These are phyloP conservation scores for Centropristis striata DNA, from an alignment of 2,113 vertebrate genomes.

Conservation along the genomic window DNA sequence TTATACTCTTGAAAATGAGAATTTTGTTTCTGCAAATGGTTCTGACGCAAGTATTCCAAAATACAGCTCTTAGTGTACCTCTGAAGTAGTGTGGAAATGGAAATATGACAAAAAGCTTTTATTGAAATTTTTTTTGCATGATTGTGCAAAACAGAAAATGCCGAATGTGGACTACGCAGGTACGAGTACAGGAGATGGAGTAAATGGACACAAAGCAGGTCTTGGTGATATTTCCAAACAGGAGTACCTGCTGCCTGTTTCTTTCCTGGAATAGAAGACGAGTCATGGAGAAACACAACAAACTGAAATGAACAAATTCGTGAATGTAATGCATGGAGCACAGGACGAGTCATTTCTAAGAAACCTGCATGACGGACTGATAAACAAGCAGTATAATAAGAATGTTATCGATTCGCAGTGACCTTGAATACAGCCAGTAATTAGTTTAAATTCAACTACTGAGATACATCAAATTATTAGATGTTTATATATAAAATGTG, in stretches of 20 bases:
- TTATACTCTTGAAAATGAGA: not conserved
- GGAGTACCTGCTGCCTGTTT: conserved; percentile 14
- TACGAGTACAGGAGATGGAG: conserved; percentile 7
- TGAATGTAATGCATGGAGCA: conserved; percentile 11
- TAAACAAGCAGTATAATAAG: not conserved
- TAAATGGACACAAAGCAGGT: conserved; percentile 3
- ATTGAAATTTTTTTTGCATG: not conserved
- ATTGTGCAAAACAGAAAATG: conserved; percentile 35
- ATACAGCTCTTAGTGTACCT: not conserved
- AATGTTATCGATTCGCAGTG: not conserved
- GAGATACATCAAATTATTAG: not conserved
- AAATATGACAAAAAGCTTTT: not conserved
- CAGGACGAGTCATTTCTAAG: conserved; percentile 25
- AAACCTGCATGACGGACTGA: not conserved
- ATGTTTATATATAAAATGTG: not conserved
- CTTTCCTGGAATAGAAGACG: conserved; percentile 24
- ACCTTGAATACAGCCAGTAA: not conserved
- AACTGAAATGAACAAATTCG: conserved; percentile 13
- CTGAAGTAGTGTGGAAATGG: not conserved
- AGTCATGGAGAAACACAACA: conserved; percentile 29
- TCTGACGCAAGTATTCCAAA: not conserved
- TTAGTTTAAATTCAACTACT: not conserved
- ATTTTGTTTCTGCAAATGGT: not conserved
- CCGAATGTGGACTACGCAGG: not conserved
- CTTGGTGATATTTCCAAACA: conserved; percentile 27